A percentile compares a stretch with the other conserved stretches of the same genome.
These are phyloP conservation scores for Dryobates pubescens DNA, from an alignment of 2,797 vertebrate species.

Conservation along the genomic window DNA sequence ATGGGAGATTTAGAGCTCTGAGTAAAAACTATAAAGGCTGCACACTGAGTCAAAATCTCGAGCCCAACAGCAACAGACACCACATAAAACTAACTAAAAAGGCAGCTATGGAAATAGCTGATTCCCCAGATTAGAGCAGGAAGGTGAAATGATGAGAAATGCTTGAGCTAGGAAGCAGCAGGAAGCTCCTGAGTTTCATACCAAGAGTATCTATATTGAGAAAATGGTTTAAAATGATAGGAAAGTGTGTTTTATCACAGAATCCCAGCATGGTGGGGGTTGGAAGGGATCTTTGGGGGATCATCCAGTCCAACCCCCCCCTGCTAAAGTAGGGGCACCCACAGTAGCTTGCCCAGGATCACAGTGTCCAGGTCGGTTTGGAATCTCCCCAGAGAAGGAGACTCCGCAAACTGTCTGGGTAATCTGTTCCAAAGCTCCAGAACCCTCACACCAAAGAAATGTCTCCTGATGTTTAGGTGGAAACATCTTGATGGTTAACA, in stretches of 20 bases:
- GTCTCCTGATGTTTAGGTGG: too few species aligned
- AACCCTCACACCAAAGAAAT: too few species aligned
- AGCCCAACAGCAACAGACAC: not conserved
- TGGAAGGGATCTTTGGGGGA: too few species aligned
- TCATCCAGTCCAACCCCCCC: too few species aligned
- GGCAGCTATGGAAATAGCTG: not conserved
- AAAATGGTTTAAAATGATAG: not conserved
- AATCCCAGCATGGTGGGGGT: too few species aligned
- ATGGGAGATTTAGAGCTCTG: not conserved
- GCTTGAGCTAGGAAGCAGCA: not conserved
- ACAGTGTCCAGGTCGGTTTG: too few species aligned
- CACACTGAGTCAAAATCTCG: not conserved
- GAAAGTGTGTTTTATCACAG: not conserved
- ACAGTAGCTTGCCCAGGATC: too few species aligned
- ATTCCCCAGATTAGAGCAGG: not conserved
- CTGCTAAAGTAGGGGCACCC: too few species aligned
- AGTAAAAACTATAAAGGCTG: not conserved
- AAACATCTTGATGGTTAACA: not conserved
- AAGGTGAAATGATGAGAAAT: not conserved
- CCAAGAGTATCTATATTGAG: not conserved
- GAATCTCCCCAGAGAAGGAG: too few species aligned
- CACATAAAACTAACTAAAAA: not conserved
- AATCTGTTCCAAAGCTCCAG: too few species aligned
- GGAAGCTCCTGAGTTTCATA: not conserved
- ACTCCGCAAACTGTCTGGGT: too few species aligned